phyloP scores from a whole-genome alignment of 1,140 invertebrate genomes.

The Neocloeon triangulifer region DNA sequence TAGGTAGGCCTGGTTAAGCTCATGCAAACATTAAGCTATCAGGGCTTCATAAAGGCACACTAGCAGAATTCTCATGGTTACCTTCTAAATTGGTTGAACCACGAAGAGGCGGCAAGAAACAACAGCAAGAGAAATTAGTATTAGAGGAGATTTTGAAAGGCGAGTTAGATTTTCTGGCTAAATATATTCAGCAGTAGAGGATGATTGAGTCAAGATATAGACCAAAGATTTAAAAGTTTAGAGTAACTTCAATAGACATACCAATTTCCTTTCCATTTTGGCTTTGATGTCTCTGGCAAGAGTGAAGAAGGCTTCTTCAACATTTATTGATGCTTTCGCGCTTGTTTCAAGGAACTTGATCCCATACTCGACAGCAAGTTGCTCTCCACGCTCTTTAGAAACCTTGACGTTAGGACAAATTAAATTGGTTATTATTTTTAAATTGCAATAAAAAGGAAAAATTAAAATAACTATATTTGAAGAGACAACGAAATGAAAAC shows the following conservation, averaged over 20 bases:
- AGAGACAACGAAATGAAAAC: no score
- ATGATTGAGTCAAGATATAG: no score
- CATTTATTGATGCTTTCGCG: constrained; percentile 75
- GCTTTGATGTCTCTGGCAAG: constrained; percentile 83
- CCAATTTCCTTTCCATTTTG: constrained; percentile 90
- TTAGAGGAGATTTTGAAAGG: not conserved
- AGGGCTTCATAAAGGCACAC: constrained; percentile 16
- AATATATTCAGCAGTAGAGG: no score
- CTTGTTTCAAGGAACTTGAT: constrained; percentile 89
- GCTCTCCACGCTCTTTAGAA: constrained; percentile 41
- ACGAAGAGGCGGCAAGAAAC: constrained; percentile 22
- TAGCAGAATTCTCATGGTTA: constrained; percentile 18
- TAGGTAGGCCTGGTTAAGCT: no score
- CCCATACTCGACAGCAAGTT: constrained; percentile 70
- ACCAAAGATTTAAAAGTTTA: no score
- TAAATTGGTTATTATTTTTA: not conserved
- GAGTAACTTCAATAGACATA: constrained; percentile 20
- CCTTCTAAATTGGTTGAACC: constrained; percentile 24
- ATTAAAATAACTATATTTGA: no score
- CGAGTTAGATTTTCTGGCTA: constrained; percentile 1
- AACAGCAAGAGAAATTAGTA: constrained; percentile 21
- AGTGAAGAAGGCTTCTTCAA: constrained; percentile 80
- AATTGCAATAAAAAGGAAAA: not conserved
- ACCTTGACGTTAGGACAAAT: constrained; percentile 18
- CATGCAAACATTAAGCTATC: constrained; percentile 9